These are phyloP conservation scores for Bradypodion pumilum DNA, from an alignment of 2,797 vertebrate genomes.

Conservation along the genomic window DNA sequence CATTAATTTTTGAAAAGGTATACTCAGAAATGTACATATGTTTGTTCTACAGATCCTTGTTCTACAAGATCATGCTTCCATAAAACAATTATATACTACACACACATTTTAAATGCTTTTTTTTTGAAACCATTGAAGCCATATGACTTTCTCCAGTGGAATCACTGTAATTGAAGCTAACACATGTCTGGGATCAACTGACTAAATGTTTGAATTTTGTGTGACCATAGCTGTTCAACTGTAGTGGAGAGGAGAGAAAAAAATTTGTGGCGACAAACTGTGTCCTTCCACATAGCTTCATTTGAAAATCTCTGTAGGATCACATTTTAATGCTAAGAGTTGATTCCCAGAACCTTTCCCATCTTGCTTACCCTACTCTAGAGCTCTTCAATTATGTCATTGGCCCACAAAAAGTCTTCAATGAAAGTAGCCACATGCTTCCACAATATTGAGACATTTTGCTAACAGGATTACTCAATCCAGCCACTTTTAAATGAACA, in stretches of 20 bases:
- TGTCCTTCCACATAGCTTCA: background rate
- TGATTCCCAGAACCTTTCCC: background rate
- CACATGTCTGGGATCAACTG: background rate
- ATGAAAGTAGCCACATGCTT: background rate
- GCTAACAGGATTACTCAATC: background rate
- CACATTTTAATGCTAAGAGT: background rate
- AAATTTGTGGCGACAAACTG: background rate
- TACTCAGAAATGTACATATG: background rate
- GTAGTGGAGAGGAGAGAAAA: background rate
- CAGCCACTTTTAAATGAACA: background rate
- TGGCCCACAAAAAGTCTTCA: background rate
- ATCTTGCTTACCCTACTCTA: background rate
- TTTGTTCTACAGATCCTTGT: background rate
- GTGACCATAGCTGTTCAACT: background rate
- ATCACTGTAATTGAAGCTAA: background rate
- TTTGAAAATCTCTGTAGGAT: background rate
- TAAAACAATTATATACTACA: background rate
- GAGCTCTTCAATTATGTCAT: background rate
- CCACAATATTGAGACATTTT: background rate
- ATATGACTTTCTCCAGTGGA: background rate
- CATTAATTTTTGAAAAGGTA: background rate
- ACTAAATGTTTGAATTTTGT: background rate
- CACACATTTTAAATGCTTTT: background rate
- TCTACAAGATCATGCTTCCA: background rate
- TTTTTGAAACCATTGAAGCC: background rate